A percentile compares a stretch with the other conserved stretches of the same genome.
These are phyloP conservation scores for Cerastis leucographa DNA, from an alignment of 2,888 invertebrate species.

Conservation along the genomic window DNA sequence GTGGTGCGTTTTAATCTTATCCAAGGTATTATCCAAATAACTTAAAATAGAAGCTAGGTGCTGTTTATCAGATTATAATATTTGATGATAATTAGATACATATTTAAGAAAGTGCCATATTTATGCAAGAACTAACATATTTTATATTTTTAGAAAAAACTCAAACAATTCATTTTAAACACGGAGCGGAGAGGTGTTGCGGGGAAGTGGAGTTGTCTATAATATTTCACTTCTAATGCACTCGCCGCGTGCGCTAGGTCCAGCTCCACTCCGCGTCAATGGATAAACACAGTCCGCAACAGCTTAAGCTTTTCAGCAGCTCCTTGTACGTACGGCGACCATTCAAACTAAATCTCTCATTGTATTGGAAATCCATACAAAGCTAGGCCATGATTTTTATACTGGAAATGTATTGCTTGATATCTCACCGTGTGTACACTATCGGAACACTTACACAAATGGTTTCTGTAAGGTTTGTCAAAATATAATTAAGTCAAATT, in stretches of 20 bases:
- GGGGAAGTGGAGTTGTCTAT: neutral
- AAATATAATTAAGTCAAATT: neutral
- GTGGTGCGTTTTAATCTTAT: constrained; percentile 29
- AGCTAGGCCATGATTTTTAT: too few relatives aligned
- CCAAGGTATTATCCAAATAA: constrained; percentile 2
- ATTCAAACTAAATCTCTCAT: too few relatives aligned
- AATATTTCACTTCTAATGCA: neutral
- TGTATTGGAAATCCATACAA: too few relatives aligned
- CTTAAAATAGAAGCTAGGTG: neutral
- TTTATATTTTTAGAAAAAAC: too few relatives aligned
- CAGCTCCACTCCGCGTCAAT: neutral
- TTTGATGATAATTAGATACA: neutral
- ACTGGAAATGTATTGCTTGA: too few relatives aligned
- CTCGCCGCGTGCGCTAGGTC: neutral
- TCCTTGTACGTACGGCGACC: too few relatives aligned
- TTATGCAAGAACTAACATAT: neutral
- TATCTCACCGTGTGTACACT: too few relatives aligned
- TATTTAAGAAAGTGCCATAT: neutral
- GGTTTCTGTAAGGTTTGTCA: neutral
- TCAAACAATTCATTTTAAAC: neutral
- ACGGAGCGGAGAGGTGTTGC: neutral
- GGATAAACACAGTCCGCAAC: neutral
- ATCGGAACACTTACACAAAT: neutral
- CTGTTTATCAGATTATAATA: neutral
- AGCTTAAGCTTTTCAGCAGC: neutral